These are phyloP conservation scores for Cuculus canorus DNA, from an alignment of 2,797 vertebrate species.

Conservation along the genomic window DNA sequence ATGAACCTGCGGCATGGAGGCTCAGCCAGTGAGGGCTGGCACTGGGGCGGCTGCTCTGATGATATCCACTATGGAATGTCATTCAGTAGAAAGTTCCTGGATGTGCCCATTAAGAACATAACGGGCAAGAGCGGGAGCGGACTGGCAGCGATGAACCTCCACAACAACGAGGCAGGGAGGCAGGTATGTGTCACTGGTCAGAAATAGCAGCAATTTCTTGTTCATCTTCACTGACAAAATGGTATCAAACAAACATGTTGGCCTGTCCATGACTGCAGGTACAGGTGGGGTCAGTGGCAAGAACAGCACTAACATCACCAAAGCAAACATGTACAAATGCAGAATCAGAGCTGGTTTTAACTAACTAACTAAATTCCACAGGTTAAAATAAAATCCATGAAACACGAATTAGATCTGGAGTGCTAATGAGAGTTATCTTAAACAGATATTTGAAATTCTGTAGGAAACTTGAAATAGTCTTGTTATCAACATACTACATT, in stretches of 20 bases:
- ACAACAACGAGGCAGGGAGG: conserved; percentile 93
- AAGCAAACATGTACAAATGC: neutral
- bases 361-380: neutral
- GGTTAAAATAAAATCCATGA: neutral
- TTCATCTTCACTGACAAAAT: fast-evolving
- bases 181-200: conserved; percentile 81
- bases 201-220: fast-evolving
- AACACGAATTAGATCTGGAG: neutral
- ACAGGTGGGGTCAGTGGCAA: neutral
- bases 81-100: conserved; percentile 93
- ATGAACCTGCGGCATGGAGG: conserved; percentile 78
- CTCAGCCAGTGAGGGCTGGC: conserved; percentile 86
- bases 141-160: conserved; percentile 84
- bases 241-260: neutral
- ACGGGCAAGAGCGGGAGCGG: conserved; percentile 71
- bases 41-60: conserved; percentile 97
- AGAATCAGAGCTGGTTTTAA: neutral
- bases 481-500: neutral
- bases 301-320: neutral
- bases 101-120: conserved; percentile 73
- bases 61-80: conserved; percentile 89
- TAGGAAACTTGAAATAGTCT: neutral
- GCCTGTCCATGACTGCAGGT: neutral
- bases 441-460: neutral
- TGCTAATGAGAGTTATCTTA: neutral